Evolutionary conservation across 2,888 invertebrate species (phyloP).

Genomic region (Andrena flavipes): DNA sequence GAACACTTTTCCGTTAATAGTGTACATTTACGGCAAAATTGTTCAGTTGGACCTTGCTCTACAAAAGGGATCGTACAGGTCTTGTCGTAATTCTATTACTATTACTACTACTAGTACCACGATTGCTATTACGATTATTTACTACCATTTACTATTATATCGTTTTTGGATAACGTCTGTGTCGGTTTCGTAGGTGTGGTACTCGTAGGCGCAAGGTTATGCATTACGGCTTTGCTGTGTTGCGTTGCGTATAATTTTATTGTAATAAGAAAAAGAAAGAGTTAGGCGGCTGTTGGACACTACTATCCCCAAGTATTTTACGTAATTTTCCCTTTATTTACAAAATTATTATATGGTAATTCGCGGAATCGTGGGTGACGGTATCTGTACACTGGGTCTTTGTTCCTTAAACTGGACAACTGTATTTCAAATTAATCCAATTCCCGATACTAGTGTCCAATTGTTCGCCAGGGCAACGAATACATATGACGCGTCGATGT

Average conservation of each 20-base stretch:
- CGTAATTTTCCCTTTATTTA: background rate
- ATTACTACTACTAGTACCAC: conserved; percentile 34
- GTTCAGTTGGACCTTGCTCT: conserved; percentile 53
- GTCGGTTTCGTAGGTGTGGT: conserved; percentile 51
- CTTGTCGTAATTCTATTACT: conserved; percentile 55
- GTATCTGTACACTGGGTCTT: no score
- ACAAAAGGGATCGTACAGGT: conserved; percentile 33
- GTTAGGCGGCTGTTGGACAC: conserved; percentile 58
- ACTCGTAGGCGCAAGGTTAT: conserved; percentile 54
- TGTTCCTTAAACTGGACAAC: background rate
- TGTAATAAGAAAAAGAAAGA: conserved; percentile 32
- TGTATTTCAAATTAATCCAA: background rate
- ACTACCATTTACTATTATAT: conserved; percentile 31
- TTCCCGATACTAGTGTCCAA: conserved; percentile 62
- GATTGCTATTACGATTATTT: conserved; percentile 43
- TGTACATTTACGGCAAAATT: conserved; percentile 56
- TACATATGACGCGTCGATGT: conserved; percentile 57
- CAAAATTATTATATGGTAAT: background rate
- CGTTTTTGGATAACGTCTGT: conserved; percentile 27
- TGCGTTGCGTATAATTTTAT: conserved; percentile 60
- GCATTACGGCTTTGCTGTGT: conserved; percentile 61
- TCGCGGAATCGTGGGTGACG: background rate
- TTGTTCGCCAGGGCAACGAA: conserved; percentile 48
- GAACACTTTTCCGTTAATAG: conserved; percentile 50
- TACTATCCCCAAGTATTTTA: conserved; percentile 41